These are phyloP conservation scores for Nephrotoma appendiculata DNA, from an alignment of 2,888 invertebrate genomes.

Conservation along the genomic window DNA sequence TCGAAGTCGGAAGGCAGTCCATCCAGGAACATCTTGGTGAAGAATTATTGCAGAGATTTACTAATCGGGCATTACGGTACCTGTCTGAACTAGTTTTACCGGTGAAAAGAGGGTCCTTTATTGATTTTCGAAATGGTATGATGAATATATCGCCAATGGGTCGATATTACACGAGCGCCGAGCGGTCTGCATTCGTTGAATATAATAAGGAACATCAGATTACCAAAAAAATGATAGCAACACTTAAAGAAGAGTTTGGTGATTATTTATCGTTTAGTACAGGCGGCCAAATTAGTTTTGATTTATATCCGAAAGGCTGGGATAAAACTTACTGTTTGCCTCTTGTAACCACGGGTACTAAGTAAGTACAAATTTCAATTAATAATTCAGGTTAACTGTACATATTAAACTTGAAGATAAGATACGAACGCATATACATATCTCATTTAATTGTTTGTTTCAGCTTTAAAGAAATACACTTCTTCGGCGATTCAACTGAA, in stretches of 20 bases:
- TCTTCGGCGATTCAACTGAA: conserved; percentile 93
- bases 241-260: conserved; percentile 66
- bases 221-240: conserved; percentile 67
- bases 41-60: conserved; percentile 70
- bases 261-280: conserved; percentile 74
- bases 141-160: conserved; percentile 94
- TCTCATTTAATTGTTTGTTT: background rate
- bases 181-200: conserved; percentile 70
- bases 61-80: conserved; percentile 81
- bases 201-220: conserved; percentile 72
- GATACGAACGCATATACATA: no score
- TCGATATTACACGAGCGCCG: conserved; percentile 74
- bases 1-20: conserved; percentile 50
- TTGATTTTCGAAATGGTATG: conserved; percentile 94
- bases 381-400: no score
- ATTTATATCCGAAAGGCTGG: conserved; percentile 92
- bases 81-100: conserved; percentile 76
- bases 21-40: conserved; percentile 75
- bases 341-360: conserved; percentile 35
- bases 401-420: no score
- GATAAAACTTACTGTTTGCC: conserved; percentile 90
- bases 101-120: conserved; percentile 88
- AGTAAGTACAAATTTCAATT: background rate
- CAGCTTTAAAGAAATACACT: conserved; percentile 73
- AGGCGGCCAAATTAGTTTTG: conserved; percentile 97